These are phyloP conservation scores for Drosophila eohydei DNA, from an alignment of 2,888 invertebrate genomes.

Conservation along the genomic window DNA sequence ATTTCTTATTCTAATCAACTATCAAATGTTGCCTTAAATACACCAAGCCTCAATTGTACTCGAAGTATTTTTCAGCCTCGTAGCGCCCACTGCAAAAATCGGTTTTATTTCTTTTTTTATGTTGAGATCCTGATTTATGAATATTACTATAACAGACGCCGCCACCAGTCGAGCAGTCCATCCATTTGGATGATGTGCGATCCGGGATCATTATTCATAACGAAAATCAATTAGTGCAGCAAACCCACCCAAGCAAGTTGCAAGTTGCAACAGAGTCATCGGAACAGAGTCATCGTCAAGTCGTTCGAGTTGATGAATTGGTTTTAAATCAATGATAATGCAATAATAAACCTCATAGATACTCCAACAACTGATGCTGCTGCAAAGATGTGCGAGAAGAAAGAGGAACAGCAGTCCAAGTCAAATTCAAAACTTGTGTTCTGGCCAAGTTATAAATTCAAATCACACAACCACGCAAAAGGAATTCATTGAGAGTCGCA, in stretches of 20 bases:
- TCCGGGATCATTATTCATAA: conserved; percentile 75
- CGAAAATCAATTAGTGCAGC: conserved; percentile 75
- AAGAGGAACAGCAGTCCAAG: conserved; percentile 8
- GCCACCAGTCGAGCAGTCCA: conserved; percentile 48
- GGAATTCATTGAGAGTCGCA: conserved; percentile 66
- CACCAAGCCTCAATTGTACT: conserved; percentile 5
- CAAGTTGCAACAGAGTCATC: conserved; percentile 18
- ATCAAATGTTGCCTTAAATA: conserved; percentile 26
- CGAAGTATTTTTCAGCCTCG: not conserved
- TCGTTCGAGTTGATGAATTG: conserved; percentile 76
- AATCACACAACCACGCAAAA: conserved; percentile 77
- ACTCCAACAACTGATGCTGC: conserved; percentile 15
- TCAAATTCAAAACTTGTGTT: conserved; percentile 46
- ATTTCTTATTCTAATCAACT: conserved; percentile 28
- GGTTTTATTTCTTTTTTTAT: conserved; percentile 57
- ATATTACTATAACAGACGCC: conserved; percentile 67
- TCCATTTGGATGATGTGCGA: conserved; percentile 62
- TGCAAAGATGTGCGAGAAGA: not conserved
- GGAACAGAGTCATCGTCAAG: conserved; percentile 73
- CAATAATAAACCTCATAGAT: conserved; percentile 70
- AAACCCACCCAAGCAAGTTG: conserved; percentile 62
- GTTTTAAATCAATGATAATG: conserved; percentile 80
- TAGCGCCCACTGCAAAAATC: conserved; percentile 61
- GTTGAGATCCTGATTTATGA: conserved; percentile 70
- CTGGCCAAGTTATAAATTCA: conserved; percentile 76